Percentiles rank a stretch among this genome's conserved stretches.
Evolutionary conservation across 2,888 invertebrate species (phyloP).

Genomic region (Calameuta pallipes): DNA sequence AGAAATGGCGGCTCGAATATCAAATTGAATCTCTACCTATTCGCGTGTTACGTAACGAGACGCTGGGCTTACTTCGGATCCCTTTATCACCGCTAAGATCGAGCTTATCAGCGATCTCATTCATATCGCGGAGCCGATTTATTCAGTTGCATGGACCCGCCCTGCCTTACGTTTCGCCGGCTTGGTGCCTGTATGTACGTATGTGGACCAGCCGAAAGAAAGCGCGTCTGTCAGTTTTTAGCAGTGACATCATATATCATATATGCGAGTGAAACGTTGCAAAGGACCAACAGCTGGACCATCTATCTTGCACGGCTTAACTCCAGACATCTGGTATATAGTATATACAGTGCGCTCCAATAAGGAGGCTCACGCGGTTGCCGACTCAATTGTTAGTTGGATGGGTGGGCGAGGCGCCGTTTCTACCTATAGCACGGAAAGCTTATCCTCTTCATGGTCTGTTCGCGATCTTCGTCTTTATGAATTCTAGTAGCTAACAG

Average conservation of each 20-base stretch:
- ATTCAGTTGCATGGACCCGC: background rate
- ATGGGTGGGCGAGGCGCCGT: background rate
- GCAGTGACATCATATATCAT: conserved; percentile 49
- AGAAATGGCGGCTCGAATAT: background rate
- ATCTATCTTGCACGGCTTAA: conserved; percentile 53
- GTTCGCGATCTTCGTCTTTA: background rate
- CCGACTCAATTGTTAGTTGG: background rate
- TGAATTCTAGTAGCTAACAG: background rate
- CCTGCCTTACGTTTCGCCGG: background rate
- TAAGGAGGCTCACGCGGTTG: conserved; percentile 22
- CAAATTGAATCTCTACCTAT: background rate
- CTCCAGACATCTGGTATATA: conserved; percentile 26
- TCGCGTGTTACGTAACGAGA: background rate
- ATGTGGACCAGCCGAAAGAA: conserved; percentile 17
- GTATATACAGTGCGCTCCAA: conserved; percentile 26
- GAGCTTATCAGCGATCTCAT: background rate
- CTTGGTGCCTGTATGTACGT: background rate
- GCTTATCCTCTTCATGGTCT: background rate
- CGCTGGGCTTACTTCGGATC: background rate
- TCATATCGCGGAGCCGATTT: background rate
- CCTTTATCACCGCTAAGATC: background rate
- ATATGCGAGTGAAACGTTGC: conserved; percentile 45
- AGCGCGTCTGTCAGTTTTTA: conserved; percentile 54
- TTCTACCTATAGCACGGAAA: background rate
- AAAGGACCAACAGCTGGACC: conserved; percentile 38